These are phyloP conservation scores for Caenorhabditis angaria DNA, from an alignment of 2,888 invertebrate genomes.

Conservation along the genomic window DNA sequence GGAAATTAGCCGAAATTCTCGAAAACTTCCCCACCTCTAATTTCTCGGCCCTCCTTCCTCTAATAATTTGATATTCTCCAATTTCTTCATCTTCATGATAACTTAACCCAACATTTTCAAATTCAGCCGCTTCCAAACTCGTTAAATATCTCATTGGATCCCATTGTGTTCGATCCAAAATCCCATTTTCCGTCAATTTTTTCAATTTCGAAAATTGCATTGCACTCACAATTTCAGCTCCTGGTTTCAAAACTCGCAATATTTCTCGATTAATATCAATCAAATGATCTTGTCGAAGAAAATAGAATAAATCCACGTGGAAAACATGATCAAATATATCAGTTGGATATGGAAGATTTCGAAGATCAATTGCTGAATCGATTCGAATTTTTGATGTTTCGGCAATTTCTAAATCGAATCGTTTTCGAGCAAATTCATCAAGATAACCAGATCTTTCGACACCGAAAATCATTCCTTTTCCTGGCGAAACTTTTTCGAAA, in stretches of 20 bases:
- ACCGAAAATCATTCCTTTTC: conserved; percentile 59
- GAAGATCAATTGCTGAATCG: conserved; percentile 51
- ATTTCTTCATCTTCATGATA: conserved; percentile 34
- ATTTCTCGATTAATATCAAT: conserved; percentile 60
- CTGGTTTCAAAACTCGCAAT: conserved; percentile 60
- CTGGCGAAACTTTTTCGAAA: conserved; percentile 43
- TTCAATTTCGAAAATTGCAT: conserved; percentile 59
- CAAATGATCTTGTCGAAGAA: conserved; percentile 54
- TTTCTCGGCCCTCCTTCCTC: conserved; percentile 45
- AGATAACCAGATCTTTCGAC: conserved; percentile 66
- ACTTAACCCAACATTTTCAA: conserved; percentile 56
- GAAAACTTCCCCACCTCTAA: conserved; percentile 9
- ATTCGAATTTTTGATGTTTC: conserved; percentile 55
- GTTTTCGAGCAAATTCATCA: conserved; percentile 50
- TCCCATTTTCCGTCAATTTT: conserved; percentile 46
- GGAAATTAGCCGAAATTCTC: conserved; percentile 1
- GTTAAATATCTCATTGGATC: conserved; percentile 61
- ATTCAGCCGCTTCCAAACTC: conserved; percentile 57
- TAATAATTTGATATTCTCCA: conserved; percentile 57
- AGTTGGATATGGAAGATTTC: conserved; percentile 65
- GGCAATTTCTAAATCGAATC: conserved; percentile 58
- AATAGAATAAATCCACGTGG: conserved; percentile 70
- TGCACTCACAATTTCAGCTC: conserved; percentile 55
- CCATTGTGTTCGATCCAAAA: conserved; percentile 55
- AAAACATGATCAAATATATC: conserved; percentile 63